Base-by-base conservation (phyloP, 2,888 invertebrate species). In the Papilio demoleus region DNA sequence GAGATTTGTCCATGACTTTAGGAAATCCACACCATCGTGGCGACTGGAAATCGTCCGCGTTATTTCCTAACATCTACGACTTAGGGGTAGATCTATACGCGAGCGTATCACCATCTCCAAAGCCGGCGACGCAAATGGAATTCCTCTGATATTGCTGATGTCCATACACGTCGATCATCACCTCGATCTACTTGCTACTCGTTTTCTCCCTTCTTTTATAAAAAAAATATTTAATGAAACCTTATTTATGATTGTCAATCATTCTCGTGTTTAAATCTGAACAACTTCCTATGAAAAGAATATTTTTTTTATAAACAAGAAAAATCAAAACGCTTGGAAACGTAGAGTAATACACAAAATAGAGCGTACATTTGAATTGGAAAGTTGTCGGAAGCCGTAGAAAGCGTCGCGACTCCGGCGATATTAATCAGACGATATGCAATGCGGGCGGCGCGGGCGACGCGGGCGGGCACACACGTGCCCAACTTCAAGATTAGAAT, bases 381-480 rank as follows among this genome's bases (percentile, higher is more conserved):
- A 85, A 86, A 87, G 84, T 88, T 86, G 83, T 86, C 81, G 80
- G 86, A 86, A 84, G 77, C 83, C 84, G 73, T 84, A 83, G 77
- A 75, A 78, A 73, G 74, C 75, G 50, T 63, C 71, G 70, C 72
- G 70, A 74, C 78, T 78, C 77, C 75, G 74, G 76, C 82, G 85
- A 88, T 88, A 90, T 89, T 88, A 90, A 90, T 90, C 90, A 87
- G 81, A 82, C 81, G 84, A 85, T 85, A 86, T 88, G 87, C 86
- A 82, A 82, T 85, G 82, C 86, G 81, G 81, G 80, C 77, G 77
- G 82, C 86, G 80, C n/a, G n/a, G n/a, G n/a, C n/a, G n/a, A n/a
- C n/a, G 81, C 79, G 76, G 77, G 40, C 40, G 40, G 40, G 40
- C 40, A 40, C 80, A 85, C 82, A 86, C 82, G 82, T 77, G 79